Evolutionary conservation across 2,888 invertebrate species (phyloP), one percentile per base, ranked within the genome.

Genomic region (Meiosimyza platycephala): DNA sequence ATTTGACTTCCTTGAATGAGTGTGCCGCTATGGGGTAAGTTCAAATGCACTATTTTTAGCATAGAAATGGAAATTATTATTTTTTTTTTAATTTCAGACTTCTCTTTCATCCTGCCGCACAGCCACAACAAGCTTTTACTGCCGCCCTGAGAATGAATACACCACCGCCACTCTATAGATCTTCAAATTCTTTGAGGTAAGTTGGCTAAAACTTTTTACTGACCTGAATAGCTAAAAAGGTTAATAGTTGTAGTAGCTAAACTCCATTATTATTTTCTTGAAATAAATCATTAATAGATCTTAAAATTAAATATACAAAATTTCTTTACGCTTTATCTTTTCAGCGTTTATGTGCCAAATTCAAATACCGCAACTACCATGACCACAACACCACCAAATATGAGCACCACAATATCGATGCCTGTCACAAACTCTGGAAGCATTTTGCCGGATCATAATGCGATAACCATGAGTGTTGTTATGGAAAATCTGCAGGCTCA

Each of bases 1-100:
- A 98, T 87, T 94, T 96, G 88, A 97, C 97, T 5, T 96, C 96
- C 76, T 95, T 97, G 94, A 97, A 97, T 87, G 97, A 98, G 85
- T 97, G 96, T 88, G 91, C 97, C 82, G 91, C 96, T 83, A 91
- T 96, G 84, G 90, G 90, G 90, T 90, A 74, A 77, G 78, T 76
- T 60, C 28, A 1, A 52, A 28, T 15, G 60, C 63, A 57, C 28
- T 75, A 69, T 79, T 77, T 63, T 13, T 13, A n/a, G 33, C 16
- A 71, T 47, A 51, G 47, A 47, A 16, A 22, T 22, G 22, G 33
- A 18, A 50, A 57, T 33, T 16, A 52, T 33, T 65, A n/a, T 18
- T 64, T 18, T 51, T 60, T 62, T 65, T 48, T 57, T 18, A 28
- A 59, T 87, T 88, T 51, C 86, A 92, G 96, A 88, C 90, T 96